phyloP scores from a whole-genome alignment of 2,797 vertebrate genomes.

The Podarcis lilfordi region DNA sequence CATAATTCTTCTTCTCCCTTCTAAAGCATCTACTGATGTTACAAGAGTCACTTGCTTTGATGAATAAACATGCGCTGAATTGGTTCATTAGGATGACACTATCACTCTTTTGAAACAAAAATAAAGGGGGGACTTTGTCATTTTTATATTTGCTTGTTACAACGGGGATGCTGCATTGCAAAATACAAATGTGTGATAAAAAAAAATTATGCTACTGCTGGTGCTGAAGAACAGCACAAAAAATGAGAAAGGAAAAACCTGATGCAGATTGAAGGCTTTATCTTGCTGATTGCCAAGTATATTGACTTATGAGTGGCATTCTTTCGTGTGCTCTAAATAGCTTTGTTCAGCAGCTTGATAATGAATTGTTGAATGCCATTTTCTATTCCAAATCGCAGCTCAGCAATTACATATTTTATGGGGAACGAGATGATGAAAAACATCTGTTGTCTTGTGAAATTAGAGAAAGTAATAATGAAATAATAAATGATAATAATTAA shows the following conservation, averaged over 20 bases:
- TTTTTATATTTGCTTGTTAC: constrained; percentile 64
- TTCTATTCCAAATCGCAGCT: constrained; percentile 43
- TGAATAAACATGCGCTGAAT: constrained; percentile 55
- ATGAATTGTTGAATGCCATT: constrained; percentile 37
- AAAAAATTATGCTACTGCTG: constrained; percentile 33
- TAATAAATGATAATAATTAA: constrained; percentile 32
- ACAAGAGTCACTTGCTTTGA: constrained; percentile 42
- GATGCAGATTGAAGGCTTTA: constrained; percentile 49
- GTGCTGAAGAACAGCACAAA: constrained; percentile 53
- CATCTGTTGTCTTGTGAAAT: constrained; percentile 39
- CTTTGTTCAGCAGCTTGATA: constrained; percentile 32
- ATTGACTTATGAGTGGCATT: constrained; percentile 48
- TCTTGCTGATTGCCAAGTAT: constrained; percentile 46
- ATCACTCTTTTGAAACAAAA: constrained; percentile 45
- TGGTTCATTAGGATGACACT: constrained; percentile 61
- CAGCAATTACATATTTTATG: constrained; percentile 52
- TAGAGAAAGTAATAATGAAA: constrained; percentile 5
- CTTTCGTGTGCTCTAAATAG: constrained; percentile 35
- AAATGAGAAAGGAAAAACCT: constrained; percentile 37
- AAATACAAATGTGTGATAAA: constrained; percentile 48
- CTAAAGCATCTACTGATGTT: constrained; percentile 37
- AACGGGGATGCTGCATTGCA: constrained; percentile 60
- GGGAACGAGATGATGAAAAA: constrained; percentile 20
- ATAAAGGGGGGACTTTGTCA: constrained; percentile 37
- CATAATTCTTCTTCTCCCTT: constrained; percentile 39